These are phyloP conservation scores for Stenodera caucasica DNA, from an alignment of 2,888 invertebrate species.

Conservation along the genomic window DNA sequence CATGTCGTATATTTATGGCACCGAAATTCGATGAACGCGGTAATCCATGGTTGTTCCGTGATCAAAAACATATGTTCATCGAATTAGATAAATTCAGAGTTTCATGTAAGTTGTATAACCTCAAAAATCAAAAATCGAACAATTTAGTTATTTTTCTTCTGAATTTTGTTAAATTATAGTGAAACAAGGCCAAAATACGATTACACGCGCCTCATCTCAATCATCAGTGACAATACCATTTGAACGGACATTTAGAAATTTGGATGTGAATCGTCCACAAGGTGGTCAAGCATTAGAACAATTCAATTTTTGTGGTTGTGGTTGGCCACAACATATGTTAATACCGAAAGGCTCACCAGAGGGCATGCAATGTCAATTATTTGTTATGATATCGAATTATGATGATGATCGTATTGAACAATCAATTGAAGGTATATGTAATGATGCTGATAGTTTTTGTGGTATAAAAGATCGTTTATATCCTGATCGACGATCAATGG, in stretches of 20 bases:
- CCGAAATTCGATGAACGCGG: conserved; percentile 70
- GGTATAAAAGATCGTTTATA: conserved; percentile 76
- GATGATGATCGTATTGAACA: conserved; percentile 64
- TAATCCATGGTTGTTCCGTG: conserved; percentile 63
- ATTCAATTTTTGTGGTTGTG: conserved; percentile 86
- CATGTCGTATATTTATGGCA: conserved; percentile 70
- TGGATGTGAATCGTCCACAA: conserved; percentile 65
- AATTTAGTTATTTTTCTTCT: too few species aligned
- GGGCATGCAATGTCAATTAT: conserved; percentile 70
- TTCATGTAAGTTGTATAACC: background rate
- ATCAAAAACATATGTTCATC: conserved; percentile 68
- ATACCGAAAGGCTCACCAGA: conserved; percentile 70
- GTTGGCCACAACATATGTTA: conserved; percentile 84
- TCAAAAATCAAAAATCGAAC: too few species aligned
- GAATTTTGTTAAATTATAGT: conserved; percentile 57
- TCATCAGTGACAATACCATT: conserved; percentile 86
- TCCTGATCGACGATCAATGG: conserved; percentile 83
- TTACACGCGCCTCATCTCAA: conserved; percentile 67
- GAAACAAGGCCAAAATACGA: conserved; percentile 66
- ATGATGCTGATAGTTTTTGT: conserved; percentile 77
- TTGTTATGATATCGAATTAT: conserved; percentile 78
- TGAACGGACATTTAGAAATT: conserved; percentile 76
- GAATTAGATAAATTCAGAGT: conserved; percentile 72
- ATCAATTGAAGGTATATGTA: conserved; percentile 62
- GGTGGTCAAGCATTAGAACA: conserved; percentile 58